phyloP scores from a whole-genome alignment of 1,140 invertebrate species.

The Drosophila quadrilineata region DNA sequence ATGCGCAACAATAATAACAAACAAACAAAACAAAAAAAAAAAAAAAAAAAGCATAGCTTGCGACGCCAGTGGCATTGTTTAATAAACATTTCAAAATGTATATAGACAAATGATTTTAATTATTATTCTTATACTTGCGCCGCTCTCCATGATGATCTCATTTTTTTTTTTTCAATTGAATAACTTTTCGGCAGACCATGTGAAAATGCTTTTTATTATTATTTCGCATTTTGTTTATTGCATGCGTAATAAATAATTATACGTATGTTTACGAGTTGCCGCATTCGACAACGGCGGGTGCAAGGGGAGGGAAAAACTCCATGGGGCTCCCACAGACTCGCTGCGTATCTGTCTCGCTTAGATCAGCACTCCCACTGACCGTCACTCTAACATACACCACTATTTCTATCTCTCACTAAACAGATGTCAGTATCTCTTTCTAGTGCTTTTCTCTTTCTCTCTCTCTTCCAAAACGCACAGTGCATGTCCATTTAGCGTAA shows the following conservation, averaged over 20 bases:
- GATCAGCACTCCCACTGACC: slow-evolving; percentile 31
- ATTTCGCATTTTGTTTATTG: slow-evolving; percentile 62
- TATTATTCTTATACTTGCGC: slow-evolving; percentile 59
- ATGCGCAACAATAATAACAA: slow-evolving; percentile 14
- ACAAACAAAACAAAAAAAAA: too few relatives aligned
- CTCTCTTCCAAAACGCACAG: slow-evolving; percentile 4
- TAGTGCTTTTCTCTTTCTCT: not conserved
- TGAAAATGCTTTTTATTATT: too few relatives aligned
- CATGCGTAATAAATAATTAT: slow-evolving; percentile 71
- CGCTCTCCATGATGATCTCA: slow-evolving; percentile 69
- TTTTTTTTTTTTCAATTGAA: slow-evolving; percentile 63
- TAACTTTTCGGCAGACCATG: slow-evolving; percentile 34
- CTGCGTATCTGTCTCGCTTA: slow-evolving; percentile 19
- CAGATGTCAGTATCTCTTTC: too few relatives aligned
- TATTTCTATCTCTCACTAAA: too few relatives aligned
- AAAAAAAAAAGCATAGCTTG: too few relatives aligned
- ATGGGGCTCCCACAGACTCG: slow-evolving; percentile 19
- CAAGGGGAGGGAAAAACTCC: not conserved
- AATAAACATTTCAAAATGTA: slow-evolving; percentile 71
- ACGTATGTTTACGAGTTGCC: slow-evolving; percentile 17
- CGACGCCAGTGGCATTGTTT: slow-evolving; percentile 61
- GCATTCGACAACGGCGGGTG: not conserved
- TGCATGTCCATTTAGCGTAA: slow-evolving; percentile 71
- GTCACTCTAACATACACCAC: too few relatives aligned
- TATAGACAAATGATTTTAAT: slow-evolving; percentile 73